phyloP scores from a whole-genome alignment of 2,113 vertebrate species.

The Dasyornis broadbenti region DNA sequence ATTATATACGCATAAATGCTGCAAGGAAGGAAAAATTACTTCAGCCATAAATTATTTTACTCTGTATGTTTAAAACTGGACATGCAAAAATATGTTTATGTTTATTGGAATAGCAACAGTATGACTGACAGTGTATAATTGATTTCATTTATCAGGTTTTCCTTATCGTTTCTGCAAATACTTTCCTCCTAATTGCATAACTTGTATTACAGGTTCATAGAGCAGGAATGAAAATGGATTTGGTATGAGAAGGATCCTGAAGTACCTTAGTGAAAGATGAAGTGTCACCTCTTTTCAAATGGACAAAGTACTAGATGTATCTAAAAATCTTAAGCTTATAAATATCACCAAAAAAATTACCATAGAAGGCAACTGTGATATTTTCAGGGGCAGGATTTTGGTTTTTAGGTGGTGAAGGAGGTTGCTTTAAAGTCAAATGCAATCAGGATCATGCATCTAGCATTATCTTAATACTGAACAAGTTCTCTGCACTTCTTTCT shows the following conservation, averaged over 20 bases:
- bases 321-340: background rate
- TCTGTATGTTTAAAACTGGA: background rate
- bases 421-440: slow-evolving; percentile 13
- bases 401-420: background rate
- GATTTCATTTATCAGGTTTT: slow-evolving; percentile 21
- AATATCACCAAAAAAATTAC: background rate
- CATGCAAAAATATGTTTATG: background rate
- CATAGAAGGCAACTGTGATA: background rate
- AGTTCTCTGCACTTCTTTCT: background rate
- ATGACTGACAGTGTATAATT: background rate
- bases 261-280: slow-evolving; percentile 25
- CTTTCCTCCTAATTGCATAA: slow-evolving; percentile 50
- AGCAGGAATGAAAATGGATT: slow-evolving; percentile 41
- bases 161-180: background rate
- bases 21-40: background rate
- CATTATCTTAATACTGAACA: background rate
- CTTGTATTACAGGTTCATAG: background rate
- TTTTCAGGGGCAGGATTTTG: background rate
- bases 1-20: background rate
- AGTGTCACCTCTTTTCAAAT: background rate
- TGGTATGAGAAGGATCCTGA: background rate
- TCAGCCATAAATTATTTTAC: background rate
- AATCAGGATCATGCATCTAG: background rate
- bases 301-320: background rate
- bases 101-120: background rate